Conservation (phyloP, 92 coral and sea anemone genomes). For the Palythoa grandiflora region DNA sequence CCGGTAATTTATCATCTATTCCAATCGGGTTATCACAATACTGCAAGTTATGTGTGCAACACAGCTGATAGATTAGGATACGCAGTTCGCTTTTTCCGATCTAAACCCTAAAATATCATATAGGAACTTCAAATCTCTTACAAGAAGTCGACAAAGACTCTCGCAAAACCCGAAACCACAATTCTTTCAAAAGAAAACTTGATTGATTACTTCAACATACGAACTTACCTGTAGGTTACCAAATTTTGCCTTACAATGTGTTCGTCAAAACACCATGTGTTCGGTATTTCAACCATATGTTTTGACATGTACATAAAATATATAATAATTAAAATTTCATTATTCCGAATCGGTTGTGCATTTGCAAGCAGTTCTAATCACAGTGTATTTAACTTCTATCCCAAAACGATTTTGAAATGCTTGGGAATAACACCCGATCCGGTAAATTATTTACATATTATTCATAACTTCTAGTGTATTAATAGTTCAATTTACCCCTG, state of each 20-base stretch:
- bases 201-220: background rate
- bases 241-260: background rate
- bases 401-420: background rate
- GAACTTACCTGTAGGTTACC: slow-evolving; percentile 2
- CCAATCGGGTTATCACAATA: background rate
- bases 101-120: background rate
- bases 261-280: slow-evolving; percentile 5
- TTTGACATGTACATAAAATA: background rate
- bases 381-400: background rate
- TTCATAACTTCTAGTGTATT: background rate
- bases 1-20: background rate
- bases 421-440: background rate
- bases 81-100: background rate
- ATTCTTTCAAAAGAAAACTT: background rate
- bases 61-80: background rate
- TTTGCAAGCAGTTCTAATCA: background rate
- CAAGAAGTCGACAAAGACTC: background rate
- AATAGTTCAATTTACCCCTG: background rate
- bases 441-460: background rate
- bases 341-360: background rate
- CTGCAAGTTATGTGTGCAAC: background rate
- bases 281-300: slow-evolving; percentile 4
- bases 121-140: slow-evolving; percentile 8
- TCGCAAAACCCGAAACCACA: background rate
- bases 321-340: background rate